Evolutionary conservation across 2,888 invertebrate genomes (phyloP).

Genomic region (Coelinius sp.): DNA sequence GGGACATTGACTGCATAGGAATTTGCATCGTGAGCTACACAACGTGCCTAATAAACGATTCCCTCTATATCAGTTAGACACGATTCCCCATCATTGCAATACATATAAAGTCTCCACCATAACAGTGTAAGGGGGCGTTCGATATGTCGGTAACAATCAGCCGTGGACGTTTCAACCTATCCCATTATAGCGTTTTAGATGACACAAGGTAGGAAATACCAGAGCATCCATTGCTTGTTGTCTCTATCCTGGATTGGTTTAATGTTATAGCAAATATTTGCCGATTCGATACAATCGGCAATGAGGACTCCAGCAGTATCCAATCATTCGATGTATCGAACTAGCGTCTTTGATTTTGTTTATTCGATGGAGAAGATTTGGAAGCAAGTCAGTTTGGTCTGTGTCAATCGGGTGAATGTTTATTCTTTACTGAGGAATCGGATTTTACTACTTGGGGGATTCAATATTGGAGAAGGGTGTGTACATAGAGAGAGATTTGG

Average conservation of each 20-base stretch:
- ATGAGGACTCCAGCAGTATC: conserved; percentile 24
- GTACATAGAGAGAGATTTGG: not conserved
- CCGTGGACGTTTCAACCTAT: not conserved
- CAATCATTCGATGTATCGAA: not conserved
- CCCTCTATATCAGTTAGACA: conserved; percentile 29
- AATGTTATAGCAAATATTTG: conserved; percentile 46
- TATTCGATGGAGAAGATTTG: not conserved
- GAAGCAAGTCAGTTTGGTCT: not conserved
- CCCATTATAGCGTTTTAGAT: not conserved
- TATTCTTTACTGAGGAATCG: not conserved
- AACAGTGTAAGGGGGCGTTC: not conserved
- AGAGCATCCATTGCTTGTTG: not conserved
- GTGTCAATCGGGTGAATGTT: not conserved
- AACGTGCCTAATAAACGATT: conserved; percentile 47
- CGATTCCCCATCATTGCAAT: conserved; percentile 16
- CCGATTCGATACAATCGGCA: conserved; percentile 42
- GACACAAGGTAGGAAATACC: conserved; percentile 9
- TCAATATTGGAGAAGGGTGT: not conserved
- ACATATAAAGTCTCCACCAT: not conserved
- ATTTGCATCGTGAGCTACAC: conserved; percentile 40
- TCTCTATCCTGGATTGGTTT: conserved; percentile 34
- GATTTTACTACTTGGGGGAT: not conserved
- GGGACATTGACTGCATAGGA: conserved; percentile 46
- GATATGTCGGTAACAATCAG: conserved; percentile 6
- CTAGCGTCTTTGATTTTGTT: not conserved